Evolutionary conservation across 2,113 vertebrate genomes (phyloP).

Genomic region (Istiophorus platypterus): DNA sequence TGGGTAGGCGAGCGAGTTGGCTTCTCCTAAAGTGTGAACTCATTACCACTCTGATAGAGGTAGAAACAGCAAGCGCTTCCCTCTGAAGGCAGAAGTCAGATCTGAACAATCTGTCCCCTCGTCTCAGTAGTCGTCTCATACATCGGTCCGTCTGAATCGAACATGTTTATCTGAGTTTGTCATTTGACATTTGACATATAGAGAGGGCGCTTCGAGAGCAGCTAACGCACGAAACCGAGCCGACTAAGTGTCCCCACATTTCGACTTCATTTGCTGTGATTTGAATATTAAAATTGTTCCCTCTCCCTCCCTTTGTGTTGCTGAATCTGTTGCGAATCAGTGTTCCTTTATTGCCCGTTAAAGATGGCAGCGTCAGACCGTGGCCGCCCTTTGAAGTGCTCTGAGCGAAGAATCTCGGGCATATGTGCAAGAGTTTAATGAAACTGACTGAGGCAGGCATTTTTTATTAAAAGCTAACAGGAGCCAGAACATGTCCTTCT

Average conservation of each 20-base stretch:
- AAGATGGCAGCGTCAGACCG: slow-evolving; percentile 43
- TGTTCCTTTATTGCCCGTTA: slow-evolving; percentile 65
- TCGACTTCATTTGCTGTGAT: slow-evolving; percentile 22
- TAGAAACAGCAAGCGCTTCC: slow-evolving; percentile 44
- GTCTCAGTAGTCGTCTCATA: slow-evolving; percentile 1
- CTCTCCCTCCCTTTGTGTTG: neutral
- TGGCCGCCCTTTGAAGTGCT: slow-evolving; percentile 62
- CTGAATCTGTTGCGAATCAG: slow-evolving; percentile 65
- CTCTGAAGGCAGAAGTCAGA: slow-evolving; percentile 41
- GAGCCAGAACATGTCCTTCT: slow-evolving; percentile 38
- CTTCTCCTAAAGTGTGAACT: slow-evolving; percentile 39
- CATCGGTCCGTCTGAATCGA: neutral
- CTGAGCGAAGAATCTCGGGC: slow-evolving; percentile 47
- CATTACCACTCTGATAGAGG: slow-evolving; percentile 41
- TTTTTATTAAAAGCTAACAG: slow-evolving; percentile 63
- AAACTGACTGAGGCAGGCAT: slow-evolving; percentile 53
- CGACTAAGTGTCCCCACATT: neutral
- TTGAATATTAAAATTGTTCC: slow-evolving; percentile 5
- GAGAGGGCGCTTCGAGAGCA: slow-evolving; percentile 15
- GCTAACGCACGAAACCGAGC: neutral
- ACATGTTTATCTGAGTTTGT: slow-evolving; percentile 8
- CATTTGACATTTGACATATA: neutral
- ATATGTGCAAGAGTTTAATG: slow-evolving; percentile 66
- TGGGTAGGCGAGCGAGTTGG: slow-evolving; percentile 31
- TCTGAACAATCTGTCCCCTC: slow-evolving; percentile 28